Percentiles rank a stretch among this genome's conserved stretches.
These are phyloP conservation scores for Phaethon lepturus DNA, from an alignment of 2,113 vertebrate genomes.

Conservation along the genomic window DNA sequence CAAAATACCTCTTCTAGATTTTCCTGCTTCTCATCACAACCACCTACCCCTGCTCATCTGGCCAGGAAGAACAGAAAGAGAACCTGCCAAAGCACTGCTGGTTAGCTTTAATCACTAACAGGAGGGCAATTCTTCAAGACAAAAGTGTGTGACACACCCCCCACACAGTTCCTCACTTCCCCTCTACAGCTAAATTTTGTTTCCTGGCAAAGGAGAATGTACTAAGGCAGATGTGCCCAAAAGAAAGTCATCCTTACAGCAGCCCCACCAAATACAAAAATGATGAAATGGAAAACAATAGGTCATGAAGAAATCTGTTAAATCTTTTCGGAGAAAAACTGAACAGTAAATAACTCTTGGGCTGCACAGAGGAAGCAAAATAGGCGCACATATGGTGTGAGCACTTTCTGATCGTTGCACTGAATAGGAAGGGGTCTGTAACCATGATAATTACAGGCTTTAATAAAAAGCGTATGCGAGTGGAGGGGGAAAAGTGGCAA, in stretches of 20 bases:
- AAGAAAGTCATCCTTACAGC: not conserved
- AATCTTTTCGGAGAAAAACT: not conserved
- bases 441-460: not conserved
- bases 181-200: not conserved
- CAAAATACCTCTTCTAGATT: not conserved
- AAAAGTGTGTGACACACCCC: not conserved
- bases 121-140: fast-evolving
- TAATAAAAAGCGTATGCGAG: constrained; percentile 10
- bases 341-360: not conserved
- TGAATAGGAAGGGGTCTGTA: not conserved
- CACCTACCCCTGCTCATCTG: not conserved
- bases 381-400: not conserved
- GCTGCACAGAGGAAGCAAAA: not conserved
- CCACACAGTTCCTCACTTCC: not conserved
- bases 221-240: not conserved
- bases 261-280: not conserved
- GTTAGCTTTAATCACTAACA: constrained; percentile 30
- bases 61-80: not conserved
- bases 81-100: not conserved
- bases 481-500: not conserved
- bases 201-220: not conserved
- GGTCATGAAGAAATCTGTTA: not conserved
- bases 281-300: not conserved
- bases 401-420: not conserved
- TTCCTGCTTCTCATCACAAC: constrained; percentile 26